Base-by-base conservation (phyloP, 2,797 vertebrate species). In the Bradypodion pumilum region DNA sequence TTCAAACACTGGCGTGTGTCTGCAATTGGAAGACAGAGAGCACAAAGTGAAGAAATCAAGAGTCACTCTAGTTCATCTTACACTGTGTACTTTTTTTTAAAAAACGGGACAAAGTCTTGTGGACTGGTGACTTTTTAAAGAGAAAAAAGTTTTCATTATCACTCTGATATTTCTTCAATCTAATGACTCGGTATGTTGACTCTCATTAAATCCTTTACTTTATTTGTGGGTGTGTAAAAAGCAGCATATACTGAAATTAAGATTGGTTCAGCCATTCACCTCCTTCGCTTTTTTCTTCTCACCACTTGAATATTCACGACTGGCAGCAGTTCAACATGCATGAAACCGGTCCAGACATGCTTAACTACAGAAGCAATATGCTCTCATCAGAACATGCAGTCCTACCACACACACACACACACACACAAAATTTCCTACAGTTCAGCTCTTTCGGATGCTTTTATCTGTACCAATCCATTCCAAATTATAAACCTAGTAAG, bases 11-110 rank as follows among this genome's bases (percentile, higher is more conserved):
- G 76, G 78, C 72, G 87, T 86, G 81, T 65, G 88, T 23, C 66
- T 74, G n/a, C 40, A 40, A 78, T 80, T 92, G 85, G 85, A 84
- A 83, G 74, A 65, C 7, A 42, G 56, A 82, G 21, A 29, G 78
- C 91, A 80, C 9, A 74, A 81, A 77, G 3, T 3, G 40, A 86
- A 74, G n/a, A 83, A 70, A 29, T 76, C 86, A 46, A 70, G 82
- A 21, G 65, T 56, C 7, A 29, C 40, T 5, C 52, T 46, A 59
- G 12, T 59, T 59, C 68, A 59, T 21, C 49, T 76, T 68, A 44
- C 40, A 46, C 52, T 85, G 9, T 27, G 15, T 60, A 37, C 59
- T 42, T 23, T 1, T 59, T n/a, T 32, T 65, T 21, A 12, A 35
- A 70, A 77, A 83, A 25, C 13, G 13, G 46, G 40, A 16, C 9